Evolutionary conservation across 2,888 invertebrate genomes (phyloP).

Genomic region (Orchesellides sinensis): DNA sequence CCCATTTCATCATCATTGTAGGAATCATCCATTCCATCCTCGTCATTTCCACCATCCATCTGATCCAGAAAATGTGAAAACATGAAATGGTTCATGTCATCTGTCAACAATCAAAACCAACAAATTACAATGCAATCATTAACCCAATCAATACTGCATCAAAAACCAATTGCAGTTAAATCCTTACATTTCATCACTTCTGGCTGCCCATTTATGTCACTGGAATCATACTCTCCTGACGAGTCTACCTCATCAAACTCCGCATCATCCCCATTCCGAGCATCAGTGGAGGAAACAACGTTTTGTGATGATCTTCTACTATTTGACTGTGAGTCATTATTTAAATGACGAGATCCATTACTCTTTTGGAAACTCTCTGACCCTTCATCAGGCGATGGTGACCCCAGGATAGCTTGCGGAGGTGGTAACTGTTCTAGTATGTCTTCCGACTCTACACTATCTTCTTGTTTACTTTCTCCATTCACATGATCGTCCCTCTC

Average conservation of each 20-base stretch:
- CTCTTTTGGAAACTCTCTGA: conserved; percentile 27
- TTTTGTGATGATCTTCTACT: conserved; percentile 53
- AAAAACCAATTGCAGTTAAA: too few relatives aligned
- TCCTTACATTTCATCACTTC: conserved; percentile 58
- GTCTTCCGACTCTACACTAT: conserved; percentile 22
- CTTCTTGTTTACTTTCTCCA: not conserved
- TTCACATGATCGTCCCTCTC: not conserved
- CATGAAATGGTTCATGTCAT: conserved; percentile 51
- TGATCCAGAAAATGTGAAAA: conserved; percentile 65
- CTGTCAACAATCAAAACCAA: too few relatives aligned
- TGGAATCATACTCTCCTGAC: conserved; percentile 16
- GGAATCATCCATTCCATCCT: conserved; percentile 51
- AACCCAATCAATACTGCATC: too few relatives aligned
- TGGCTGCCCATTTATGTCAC: conserved; percentile 17
- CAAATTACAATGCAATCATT: too few relatives aligned
- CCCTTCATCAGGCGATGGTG: conserved; percentile 2
- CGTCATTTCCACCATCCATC: conserved; percentile 16
- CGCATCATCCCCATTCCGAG: conserved; percentile 55
- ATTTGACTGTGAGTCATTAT: not conserved
- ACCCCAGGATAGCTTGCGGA: conserved; percentile 62
- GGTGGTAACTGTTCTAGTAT: conserved; percentile 38
- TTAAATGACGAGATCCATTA: conserved; percentile 19
- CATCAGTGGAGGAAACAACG: conserved; percentile 54
- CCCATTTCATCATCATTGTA: conserved; percentile 51
- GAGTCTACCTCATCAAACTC: conserved; percentile 44